Evolutionary conservation across 2,797 vertebrate species (phyloP).

Genomic region (Sylvilagus floridanus): DNA sequence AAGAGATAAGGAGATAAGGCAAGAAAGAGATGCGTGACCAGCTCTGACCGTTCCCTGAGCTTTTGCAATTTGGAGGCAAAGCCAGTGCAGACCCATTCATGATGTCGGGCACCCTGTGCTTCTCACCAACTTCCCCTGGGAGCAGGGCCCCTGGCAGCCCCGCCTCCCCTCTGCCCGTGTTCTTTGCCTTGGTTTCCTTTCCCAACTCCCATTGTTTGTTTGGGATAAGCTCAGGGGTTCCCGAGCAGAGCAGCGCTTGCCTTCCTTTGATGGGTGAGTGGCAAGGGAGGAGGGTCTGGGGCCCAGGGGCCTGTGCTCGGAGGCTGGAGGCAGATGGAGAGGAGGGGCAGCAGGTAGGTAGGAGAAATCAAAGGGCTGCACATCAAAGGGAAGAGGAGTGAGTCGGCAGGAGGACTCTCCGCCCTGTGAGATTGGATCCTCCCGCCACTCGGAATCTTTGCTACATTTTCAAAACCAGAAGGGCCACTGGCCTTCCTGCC

Average conservation of each 20-base stretch:
- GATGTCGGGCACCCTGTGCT: fast-evolving
- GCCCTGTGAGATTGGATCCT: not conserved
- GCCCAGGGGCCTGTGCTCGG: not conserved
- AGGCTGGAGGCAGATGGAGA: not conserved
- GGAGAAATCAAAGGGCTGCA: constrained; percentile 48
- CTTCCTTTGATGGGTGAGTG: not conserved
- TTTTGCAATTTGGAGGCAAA: not conserved
- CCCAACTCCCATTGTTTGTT: not conserved
- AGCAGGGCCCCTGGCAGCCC: too few relatives aligned
- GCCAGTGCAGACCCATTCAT: not conserved
- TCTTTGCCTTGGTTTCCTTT: not conserved
- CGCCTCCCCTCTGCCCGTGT: not conserved
- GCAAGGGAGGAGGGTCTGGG: not conserved
- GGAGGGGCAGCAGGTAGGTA: constrained; percentile 7
- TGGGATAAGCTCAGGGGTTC: not conserved
- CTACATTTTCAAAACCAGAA: constrained; percentile 8
- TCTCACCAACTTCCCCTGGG: not conserved
- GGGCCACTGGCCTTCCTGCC: not conserved
- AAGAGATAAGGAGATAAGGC: not conserved
- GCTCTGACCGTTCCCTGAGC: not conserved
- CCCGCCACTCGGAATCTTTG: constrained; percentile 32
- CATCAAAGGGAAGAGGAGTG: constrained; percentile 72
- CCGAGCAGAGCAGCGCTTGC: fast-evolving
- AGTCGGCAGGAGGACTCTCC: not conserved
- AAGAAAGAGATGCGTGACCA: not conserved